These are phyloP conservation scores for Elephas maximus DNA, from an alignment of 2,113 vertebrate genomes.

Conservation along the genomic window DNA sequence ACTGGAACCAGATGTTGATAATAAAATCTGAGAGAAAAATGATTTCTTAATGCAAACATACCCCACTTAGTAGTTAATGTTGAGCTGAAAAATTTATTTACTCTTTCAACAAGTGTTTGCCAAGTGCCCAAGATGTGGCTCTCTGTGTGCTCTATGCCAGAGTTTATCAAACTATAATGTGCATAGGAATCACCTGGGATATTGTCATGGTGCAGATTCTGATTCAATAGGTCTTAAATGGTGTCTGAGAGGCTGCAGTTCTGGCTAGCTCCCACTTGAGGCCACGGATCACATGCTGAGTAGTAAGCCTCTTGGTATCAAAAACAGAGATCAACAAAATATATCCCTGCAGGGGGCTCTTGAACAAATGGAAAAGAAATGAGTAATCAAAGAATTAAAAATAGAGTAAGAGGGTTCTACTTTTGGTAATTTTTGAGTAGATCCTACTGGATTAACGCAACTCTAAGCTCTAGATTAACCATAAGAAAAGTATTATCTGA, in stretches of 20 bases:
- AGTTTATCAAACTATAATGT: not conserved
- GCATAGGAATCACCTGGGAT: not conserved
- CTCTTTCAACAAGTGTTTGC: constrained; percentile 1
- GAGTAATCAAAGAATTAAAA: not conserved
- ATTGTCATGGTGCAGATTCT: not conserved
- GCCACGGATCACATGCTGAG: not conserved
- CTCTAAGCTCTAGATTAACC: not conserved
- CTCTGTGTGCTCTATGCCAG: not conserved
- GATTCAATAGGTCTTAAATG: not conserved
- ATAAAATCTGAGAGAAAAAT: constrained; percentile 56
- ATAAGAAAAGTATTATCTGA: not conserved
- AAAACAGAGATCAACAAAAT: not conserved
- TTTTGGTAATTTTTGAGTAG: not conserved
- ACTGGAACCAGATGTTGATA: not conserved
- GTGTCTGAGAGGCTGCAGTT: not conserved
- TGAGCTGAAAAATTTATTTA: not conserved
- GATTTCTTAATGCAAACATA: constrained; percentile 15
- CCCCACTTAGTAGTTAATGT: not conserved
- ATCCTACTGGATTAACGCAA: not conserved
- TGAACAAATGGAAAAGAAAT: not conserved
- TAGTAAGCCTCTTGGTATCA: not conserved
- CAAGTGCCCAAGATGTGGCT: not conserved
- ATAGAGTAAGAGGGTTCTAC: not conserved
- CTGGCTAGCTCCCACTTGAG: not conserved
- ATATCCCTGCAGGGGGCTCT: not conserved